Evolutionary conservation across 2,113 vertebrate genomes (phyloP), one percentile per base, ranked within the genome.

Genomic region (Heliornis fulica): DNA sequence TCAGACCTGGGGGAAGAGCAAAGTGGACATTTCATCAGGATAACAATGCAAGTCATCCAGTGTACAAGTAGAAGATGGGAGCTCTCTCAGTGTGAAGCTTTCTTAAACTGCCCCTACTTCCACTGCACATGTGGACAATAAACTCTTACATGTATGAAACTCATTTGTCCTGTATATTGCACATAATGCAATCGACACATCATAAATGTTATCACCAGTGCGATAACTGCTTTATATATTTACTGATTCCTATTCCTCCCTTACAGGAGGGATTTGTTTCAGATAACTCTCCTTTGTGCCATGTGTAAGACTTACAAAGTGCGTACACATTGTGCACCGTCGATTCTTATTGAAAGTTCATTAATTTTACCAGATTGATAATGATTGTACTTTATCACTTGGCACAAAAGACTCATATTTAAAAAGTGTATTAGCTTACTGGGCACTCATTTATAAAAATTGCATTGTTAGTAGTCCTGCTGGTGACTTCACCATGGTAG

Each of bases 401-500:
- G 74, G 77, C 86, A 96, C 88, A 96, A 97, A 96, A 80, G 70
- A n/a, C 64, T 53, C 15, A 5, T 95, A 90, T 95, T 97, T 94
- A 53, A 91, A 93, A 89, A 87, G 71, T 5, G 0, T 95, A 89
- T 97, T 97, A 94, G 68, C 94, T 97, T 92, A 95, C 91, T 94
- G 60, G 75, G 90, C 53, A 94, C 78, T 95, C 95, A 96, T 97
- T 96, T 97, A 92, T 96, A 92, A 94, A 92, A 97, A 92, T 84
- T 79, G 20, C 53, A 89, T 78, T 95, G 88, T 95, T 93, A 90
- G 78, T 82, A 83, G 43, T 64, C 46, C 46, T 89, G 45, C 48
- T 57, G 40, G 80, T 94, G 88, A 95, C 81, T 96, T 96, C 79
- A 85, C 25, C 13, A 5, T 57, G 56, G n/a, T 41, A 91, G 71